These are phyloP conservation scores for Sylvia atricapilla DNA, from an alignment of 2,113 vertebrate genomes.

Conservation along the genomic window DNA sequence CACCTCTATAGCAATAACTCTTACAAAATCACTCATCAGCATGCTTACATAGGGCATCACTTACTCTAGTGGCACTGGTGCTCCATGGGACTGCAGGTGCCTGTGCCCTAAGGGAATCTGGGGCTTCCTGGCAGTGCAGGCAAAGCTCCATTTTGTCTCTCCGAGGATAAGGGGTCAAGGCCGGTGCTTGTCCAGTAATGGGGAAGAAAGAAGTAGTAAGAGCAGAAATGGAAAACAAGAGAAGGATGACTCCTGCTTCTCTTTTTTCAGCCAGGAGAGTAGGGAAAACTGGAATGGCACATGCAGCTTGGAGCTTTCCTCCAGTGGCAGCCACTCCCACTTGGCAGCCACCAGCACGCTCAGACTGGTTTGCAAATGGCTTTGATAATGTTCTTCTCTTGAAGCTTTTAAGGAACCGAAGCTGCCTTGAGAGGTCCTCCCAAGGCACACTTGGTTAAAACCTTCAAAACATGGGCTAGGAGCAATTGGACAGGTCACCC, in stretches of 20 bases:
- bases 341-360: accelerated
- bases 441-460: not conserved
- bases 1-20: not conserved
- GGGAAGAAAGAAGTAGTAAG: not conserved
- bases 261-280: not conserved
- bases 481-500: not conserved
- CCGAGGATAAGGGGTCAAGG: not conserved
- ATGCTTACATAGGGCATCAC: accelerated
- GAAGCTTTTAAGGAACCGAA: not conserved
- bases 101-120: not conserved
- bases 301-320: not conserved
- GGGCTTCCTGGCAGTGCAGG: not conserved
- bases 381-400: not conserved
- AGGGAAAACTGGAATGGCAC: not conserved
- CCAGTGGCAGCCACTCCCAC: not conserved
- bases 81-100: not conserved
- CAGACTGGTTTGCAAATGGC: not conserved
- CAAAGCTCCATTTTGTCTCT: not conserved
- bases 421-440: not conserved
- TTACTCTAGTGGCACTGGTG: accelerated
- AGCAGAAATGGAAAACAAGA: not conserved
- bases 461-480: not conserved
- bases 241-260: not conserved
- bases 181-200: not conserved
- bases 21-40: not conserved